These are phyloP conservation scores for Syngnathus floridae DNA, from an alignment of 2,113 vertebrate genomes.

Conservation along the genomic window DNA sequence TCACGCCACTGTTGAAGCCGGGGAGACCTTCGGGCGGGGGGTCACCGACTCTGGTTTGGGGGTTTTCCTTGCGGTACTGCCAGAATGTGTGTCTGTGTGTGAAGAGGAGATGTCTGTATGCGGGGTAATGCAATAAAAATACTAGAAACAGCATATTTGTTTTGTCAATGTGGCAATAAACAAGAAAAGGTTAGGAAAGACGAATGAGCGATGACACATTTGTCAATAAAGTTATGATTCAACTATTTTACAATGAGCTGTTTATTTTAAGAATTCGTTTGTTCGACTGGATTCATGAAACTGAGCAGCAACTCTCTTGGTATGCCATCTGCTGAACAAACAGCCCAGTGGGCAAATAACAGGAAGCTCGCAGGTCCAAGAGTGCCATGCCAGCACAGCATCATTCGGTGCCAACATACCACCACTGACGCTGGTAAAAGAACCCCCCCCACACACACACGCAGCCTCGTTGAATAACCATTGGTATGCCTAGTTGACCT, in stretches of 20 bases:
- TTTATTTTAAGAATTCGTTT: not conserved
- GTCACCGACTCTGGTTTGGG: conserved; percentile 80
- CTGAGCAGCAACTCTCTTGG: conserved; percentile 17
- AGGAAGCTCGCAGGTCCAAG: conserved; percentile 37
- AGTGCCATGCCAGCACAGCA: conserved; percentile 34
- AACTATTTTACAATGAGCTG: not conserved
- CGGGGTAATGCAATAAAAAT: not conserved
- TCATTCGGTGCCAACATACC: conserved; percentile 24
- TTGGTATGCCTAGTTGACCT: too few species aligned
- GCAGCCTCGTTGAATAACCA: too few species aligned
- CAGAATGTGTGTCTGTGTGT: conserved; percentile 87
- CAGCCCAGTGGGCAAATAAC: conserved; percentile 28
- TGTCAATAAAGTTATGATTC: not conserved
- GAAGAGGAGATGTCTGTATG: conserved; percentile 6
- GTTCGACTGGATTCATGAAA: not conserved
- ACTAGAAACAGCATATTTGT: not conserved
- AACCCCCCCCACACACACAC: too few species aligned
- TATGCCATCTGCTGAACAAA: conserved; percentile 29
- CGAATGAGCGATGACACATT: not conserved
- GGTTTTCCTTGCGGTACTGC: conserved; percentile 94
- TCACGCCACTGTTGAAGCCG: conserved; percentile 94
- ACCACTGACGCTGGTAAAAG: too few species aligned
- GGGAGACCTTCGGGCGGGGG: conserved; percentile 86
- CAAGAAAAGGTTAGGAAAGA: not conserved
- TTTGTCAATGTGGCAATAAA: not conserved